Evolutionary conservation across 2,888 invertebrate species (phyloP), one percentile per base, ranked within the genome.

Genomic region (Clostera curtula): DNA sequence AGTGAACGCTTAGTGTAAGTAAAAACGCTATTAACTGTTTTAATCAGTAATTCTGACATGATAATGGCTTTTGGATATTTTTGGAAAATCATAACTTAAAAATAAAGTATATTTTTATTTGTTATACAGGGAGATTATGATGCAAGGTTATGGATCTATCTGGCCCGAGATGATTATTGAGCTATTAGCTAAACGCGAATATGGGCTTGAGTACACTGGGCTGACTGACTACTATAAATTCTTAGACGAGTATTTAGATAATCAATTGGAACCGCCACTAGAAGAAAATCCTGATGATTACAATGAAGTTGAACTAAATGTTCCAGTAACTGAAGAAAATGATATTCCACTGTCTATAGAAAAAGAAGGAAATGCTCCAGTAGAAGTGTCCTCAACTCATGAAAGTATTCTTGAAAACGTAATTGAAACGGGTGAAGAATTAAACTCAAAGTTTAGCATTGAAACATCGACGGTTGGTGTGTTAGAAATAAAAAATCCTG

Each of bases 201-300:
- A 84, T 19, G 79, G 80, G 2, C 51, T 87, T 5, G 79, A 85
- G 40, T 72, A 83, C 12, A 75, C 72, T n/a, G 74, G 82, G 1
- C 49, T 88, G 0, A 72, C 86, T 4, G 80, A 86, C 32, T 87
- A 87, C 47, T 89, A 87, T 44, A 68, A 74, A 43, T 74, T 86
- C 1, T 49, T 88, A 31, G 84, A 85, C 38, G 80, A 85, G 37
- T 87, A 87, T 57, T 64, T 87, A 38, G 82, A 85, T 15, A 71
- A 63, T 15, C 85, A 86, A 36, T 50, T 83, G 28, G 79, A 83
- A 19, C 79, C 77, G 10, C 24, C 56, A 3, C 8, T 43, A 3
- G 66, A 62, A 1, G 52, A 56, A 19, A 43, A 36, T 24, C 42
- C 58, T 2, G 69, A 70, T 13, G 79, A 80, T 34, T 83, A 82